Percentiles rank a stretch among this genome's conserved stretches.
Conservation (phyloP, 2,113 vertebrate genomes). For the Neopipo cinnamomea region DNA sequence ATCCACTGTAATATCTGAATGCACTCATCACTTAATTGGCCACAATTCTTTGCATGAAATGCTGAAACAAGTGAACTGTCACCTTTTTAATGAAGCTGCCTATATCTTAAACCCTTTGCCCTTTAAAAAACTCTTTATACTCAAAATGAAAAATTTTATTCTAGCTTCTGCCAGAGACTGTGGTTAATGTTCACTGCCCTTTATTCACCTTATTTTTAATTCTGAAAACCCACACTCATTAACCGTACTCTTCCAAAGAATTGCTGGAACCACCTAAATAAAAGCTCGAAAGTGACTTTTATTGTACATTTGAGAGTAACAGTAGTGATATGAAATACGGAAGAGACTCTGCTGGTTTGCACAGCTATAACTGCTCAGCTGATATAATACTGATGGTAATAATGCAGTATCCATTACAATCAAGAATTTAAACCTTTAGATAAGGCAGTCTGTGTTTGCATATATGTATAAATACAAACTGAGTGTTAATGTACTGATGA, state of each 20-base stretch:
- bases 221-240: constrained; percentile 55
- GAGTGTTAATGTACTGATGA: not conserved
- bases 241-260: not conserved
- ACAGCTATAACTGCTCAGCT: not conserved
- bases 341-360: not conserved
- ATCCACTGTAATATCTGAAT: constrained; percentile 22
- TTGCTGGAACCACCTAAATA: constrained; percentile 37
- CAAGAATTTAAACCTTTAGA: not conserved
- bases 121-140: constrained; percentile 52
- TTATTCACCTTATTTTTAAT: constrained; percentile 55
- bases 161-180: constrained; percentile 29
- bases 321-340: not conserved
- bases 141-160: constrained; percentile 51
- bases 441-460: not conserved
- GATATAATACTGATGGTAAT: not conserved
- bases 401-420: not conserved
- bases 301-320: constrained; percentile 1
- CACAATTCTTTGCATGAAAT: constrained; percentile 40
- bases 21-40: constrained; percentile 25
- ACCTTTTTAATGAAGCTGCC: constrained; percentile 50
- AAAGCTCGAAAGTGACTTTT: constrained; percentile 29
- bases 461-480: not conserved
- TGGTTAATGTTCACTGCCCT: constrained; percentile 60
- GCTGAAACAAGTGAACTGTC: constrained; percentile 59
- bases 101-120: constrained; percentile 42